Evolutionary conservation across 1,140 invertebrate species (phyloP).

Genomic region (Ylistrum balloti): DNA sequence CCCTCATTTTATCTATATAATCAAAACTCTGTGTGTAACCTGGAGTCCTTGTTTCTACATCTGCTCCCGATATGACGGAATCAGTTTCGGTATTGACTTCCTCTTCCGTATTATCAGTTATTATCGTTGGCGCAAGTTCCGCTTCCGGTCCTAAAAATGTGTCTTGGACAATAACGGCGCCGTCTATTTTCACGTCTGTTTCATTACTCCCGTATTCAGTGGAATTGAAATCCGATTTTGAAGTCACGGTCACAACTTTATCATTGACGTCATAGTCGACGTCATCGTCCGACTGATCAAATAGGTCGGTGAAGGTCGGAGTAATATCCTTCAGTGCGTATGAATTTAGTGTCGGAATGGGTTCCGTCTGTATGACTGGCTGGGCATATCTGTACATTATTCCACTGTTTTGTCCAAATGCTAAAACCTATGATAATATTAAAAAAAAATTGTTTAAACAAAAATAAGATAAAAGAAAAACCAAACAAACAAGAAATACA

Average conservation of each 20-base stretch:
- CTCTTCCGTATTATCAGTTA: background rate
- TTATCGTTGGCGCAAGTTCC: constrained; percentile 38
- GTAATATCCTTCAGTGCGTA: background rate
- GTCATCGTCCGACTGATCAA: background rate
- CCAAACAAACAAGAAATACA: too few relatives aligned
- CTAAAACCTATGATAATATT: background rate
- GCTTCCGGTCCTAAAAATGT: background rate
- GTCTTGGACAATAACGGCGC: background rate
- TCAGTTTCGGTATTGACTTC: constrained; percentile 24
- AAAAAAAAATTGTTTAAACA: background rate
- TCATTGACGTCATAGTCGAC: background rate
- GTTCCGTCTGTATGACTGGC: background rate
- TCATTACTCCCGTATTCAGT: background rate
- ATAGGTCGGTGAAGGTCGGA: constrained; percentile 20
- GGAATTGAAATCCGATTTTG: background rate
- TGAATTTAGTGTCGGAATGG: background rate
- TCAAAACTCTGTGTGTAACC: constrained; percentile 61
- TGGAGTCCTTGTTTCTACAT: constrained; percentile 42
- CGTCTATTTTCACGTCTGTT: background rate
- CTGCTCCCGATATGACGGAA: background rate
- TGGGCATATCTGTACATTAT: constrained; percentile 8
- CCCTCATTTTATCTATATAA: constrained; percentile 57
- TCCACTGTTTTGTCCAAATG: constrained; percentile 5
- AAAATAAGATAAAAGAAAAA: too few relatives aligned
- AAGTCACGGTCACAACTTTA: background rate